Evolutionary conservation across 2,888 invertebrate genomes (phyloP), one percentile per base, ranked within the genome.

Genomic region (Cryptocephalus primarius): DNA sequence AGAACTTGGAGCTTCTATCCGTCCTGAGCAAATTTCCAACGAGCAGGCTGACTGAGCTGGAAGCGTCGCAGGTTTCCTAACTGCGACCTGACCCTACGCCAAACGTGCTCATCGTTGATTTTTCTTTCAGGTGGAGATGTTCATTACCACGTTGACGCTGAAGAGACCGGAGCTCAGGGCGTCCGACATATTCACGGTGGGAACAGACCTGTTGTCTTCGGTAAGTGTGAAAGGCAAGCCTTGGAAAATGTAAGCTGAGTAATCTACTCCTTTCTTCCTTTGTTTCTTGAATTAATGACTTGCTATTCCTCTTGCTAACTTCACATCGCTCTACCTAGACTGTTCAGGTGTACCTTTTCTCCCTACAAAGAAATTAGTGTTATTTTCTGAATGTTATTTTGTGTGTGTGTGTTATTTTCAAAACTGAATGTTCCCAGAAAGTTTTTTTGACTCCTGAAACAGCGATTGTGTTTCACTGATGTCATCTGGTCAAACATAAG

Each of bases 21-120:
- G 61, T 56, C 47, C 48, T 64, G 40, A 61, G 58, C 51, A 61
- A 58, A 53, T 64, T 59, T 52, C 62, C 62, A 14, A 60, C 64
- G 44, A 64, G 57, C 50, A 57, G 55, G 49, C 50, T 64, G 32
- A 55, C 52, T 8, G 39, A 53, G 39, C 51, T 51, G 12, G 62
- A 64, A 47, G 60, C 62, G 32, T 47, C 52, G 13, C 60, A 64
- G 58, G 63, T 61, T 42, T 39, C 53, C 47, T 12, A 13, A 40
- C 9, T 47, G 32, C 39, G 43, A 48, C 47, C 45, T 43, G n/a
- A 44, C 46, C 9, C 52, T 52, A 34, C 48, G 48, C 33, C 45
- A 48, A 39, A 52, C 9, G 46, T 44, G 8, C 11, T 39, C 8
- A 38, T 46, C 10, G 40, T 22, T 36, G 22, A 42, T 43, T 44